These are phyloP conservation scores for Coelopa pilipes DNA, from an alignment of 2,888 invertebrate genomes.

Conservation along the genomic window DNA sequence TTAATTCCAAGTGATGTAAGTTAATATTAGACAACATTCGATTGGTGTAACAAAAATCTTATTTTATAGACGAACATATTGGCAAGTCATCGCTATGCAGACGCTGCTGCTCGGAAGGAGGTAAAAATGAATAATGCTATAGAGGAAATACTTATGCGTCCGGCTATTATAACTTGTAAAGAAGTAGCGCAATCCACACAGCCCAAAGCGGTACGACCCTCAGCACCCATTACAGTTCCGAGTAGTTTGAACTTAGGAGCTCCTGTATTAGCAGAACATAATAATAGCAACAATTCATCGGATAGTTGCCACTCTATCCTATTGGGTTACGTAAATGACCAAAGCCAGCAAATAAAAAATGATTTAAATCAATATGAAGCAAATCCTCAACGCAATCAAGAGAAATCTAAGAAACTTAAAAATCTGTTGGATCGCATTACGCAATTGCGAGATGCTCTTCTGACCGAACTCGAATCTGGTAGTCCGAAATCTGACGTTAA, in stretches of 20 bases:
- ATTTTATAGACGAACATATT: conserved; percentile 62
- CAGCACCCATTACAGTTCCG: conserved; percentile 8
- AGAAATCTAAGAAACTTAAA: conserved; percentile 53
- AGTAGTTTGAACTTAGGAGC: conserved; percentile 52
- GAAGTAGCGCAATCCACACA: conserved; percentile 45
- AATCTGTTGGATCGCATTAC: conserved; percentile 58
- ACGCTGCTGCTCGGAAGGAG: conserved; percentile 67
- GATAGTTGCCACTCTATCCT: conserved; percentile 63
- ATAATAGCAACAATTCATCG: conserved; percentile 48
- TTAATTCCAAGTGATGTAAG: conserved; percentile 56
- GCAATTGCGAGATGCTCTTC: conserved; percentile 53
- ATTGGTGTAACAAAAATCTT: neutral
- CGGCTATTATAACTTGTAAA: conserved; percentile 62
- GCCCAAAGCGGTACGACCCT: neutral
- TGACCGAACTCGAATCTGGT: conserved; percentile 52
- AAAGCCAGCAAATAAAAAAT: conserved; percentile 57
- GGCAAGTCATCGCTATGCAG: conserved; percentile 66
- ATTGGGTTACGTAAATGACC: conserved; percentile 61
- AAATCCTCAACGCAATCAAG: conserved; percentile 40
- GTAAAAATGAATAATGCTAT: conserved; percentile 69
- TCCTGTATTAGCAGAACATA: conserved; percentile 25
- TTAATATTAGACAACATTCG: neutral
- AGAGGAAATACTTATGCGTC: conserved; percentile 65
- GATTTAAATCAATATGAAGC: conserved; percentile 54
- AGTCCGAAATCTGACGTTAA: conserved; percentile 36